These are phyloP conservation scores for Drosophila pachea DNA, from an alignment of 1,140 invertebrate genomes.

Conservation along the genomic window DNA sequence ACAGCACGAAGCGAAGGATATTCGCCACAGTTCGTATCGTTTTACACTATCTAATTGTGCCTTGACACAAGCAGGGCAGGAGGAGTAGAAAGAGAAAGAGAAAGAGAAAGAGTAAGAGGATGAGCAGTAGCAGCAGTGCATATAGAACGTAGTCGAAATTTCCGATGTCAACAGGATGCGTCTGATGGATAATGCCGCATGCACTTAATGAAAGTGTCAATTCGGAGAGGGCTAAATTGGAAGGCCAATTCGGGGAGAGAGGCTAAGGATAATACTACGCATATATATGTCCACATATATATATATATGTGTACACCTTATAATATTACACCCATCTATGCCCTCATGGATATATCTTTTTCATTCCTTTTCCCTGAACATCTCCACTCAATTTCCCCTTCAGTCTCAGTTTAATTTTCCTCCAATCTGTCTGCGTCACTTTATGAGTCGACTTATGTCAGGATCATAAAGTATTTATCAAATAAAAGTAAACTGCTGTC, in stretches of 20 bases:
- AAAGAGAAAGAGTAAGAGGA: background rate
- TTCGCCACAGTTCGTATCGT: conserved; percentile 39
- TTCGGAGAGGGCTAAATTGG: too few species aligned
- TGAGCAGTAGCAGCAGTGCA: too few species aligned
- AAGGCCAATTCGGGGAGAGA: too few species aligned
- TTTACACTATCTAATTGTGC: conserved; percentile 69
- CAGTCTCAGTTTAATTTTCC: too few species aligned
- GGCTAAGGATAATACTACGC: too few species aligned
- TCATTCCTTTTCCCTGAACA: too few species aligned
- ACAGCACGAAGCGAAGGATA: conserved; percentile 26
- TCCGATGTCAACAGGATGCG: conserved; percentile 25
- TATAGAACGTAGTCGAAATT: conserved; percentile 2
- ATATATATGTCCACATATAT: too few species aligned
- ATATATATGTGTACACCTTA: too few species aligned
- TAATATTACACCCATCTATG: too few species aligned
- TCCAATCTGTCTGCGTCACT: background rate
- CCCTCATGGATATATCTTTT: too few species aligned
- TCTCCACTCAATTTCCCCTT: too few species aligned
- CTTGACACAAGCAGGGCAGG: conserved; percentile 21
- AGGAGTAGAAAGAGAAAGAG: background rate
- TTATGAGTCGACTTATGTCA: conserved; percentile 12
- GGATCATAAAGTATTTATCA: conserved; percentile 46
- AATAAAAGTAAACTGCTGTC: conserved; percentile 48
- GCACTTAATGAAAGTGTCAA: conserved; percentile 22
- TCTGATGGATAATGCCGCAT: conserved; percentile 19